Evolutionary conservation across 1,140 invertebrate genomes (phyloP).

Genomic region (Philotrypesis tridentata): DNA sequence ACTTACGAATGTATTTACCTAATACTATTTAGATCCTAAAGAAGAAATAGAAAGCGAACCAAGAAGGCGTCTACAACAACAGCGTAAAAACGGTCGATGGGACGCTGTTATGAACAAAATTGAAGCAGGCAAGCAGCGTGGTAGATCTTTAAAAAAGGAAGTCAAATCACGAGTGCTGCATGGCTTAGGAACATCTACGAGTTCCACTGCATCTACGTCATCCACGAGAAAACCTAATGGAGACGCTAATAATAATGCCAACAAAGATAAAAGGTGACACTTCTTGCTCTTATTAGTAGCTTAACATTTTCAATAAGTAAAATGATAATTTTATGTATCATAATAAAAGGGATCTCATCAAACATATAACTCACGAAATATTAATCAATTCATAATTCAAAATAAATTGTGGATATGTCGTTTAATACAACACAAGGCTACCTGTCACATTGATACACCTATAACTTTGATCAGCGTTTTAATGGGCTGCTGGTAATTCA

Average conservation of each 20-base stretch:
- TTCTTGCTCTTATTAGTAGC: too few species aligned
- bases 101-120: constrained; percentile 89
- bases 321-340: too few species aligned
- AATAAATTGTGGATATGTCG: not conserved
- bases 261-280: constrained; percentile 67
- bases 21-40: constrained; percentile 12
- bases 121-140: constrained; percentile 81
- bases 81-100: constrained; percentile 78
- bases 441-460: not conserved
- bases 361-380: not conserved
- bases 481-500: not conserved
- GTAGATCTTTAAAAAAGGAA: constrained; percentile 82
- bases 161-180: constrained; percentile 85
- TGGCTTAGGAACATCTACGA: constrained; percentile 57
- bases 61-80: constrained; percentile 61
- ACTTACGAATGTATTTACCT: too few species aligned
- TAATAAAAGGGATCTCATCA: not conserved
- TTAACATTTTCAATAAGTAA: too few species aligned
- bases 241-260: constrained; percentile 65
- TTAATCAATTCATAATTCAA: not conserved
- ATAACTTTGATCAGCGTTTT: not conserved
- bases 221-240: constrained; percentile 57
- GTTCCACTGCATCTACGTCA: constrained; percentile 57
- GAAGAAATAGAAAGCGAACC: constrained; percentile 68
- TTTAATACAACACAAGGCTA: not conserved